phyloP scores from a whole-genome alignment of 2,113 vertebrate genomes.

The Platycercus adscitus region DNA sequence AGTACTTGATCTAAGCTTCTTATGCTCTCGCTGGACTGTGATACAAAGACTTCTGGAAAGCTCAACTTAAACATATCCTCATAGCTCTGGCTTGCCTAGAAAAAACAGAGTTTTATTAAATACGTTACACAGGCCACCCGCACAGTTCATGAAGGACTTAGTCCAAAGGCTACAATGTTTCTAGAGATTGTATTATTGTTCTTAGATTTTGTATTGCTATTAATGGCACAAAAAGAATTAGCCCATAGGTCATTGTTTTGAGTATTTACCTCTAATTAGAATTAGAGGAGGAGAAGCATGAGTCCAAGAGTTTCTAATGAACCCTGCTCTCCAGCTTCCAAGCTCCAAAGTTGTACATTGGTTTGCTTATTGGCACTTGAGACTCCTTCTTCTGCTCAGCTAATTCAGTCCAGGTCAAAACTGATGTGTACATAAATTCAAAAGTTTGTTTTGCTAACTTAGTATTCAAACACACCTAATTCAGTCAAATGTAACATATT shows the following conservation, averaged over 20 bases:
- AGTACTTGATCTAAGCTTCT: conserved; percentile 56
- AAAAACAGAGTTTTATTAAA: neutral
- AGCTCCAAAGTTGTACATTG: neutral
- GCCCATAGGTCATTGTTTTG: neutral
- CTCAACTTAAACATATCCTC: conserved; percentile 60
- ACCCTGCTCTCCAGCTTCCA: neutral
- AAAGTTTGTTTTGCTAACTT: neutral
- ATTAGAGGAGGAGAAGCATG: neutral
- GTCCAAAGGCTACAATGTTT: neutral
- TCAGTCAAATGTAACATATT: neutral
- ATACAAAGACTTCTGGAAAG: conserved; percentile 68
- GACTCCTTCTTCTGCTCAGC: neutral
- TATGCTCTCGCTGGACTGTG: conserved; percentile 35
- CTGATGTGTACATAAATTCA: neutral
- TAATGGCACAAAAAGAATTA: neutral
- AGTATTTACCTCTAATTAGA: neutral
- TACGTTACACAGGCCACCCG: neutral
- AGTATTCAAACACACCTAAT: neutral
- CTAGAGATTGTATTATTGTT: neutral
- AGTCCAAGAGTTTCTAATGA: neutral
- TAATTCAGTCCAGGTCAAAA: neutral
- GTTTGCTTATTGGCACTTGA: neutral
- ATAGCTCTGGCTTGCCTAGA: conserved; percentile 52
- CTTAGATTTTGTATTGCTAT: neutral
- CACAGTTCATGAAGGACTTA: neutral